Evolutionary conservation across 1,140 invertebrate genomes (phyloP), one percentile per base, ranked within the genome.

Genomic region (Rhynchophorus ferrugineus): DNA sequence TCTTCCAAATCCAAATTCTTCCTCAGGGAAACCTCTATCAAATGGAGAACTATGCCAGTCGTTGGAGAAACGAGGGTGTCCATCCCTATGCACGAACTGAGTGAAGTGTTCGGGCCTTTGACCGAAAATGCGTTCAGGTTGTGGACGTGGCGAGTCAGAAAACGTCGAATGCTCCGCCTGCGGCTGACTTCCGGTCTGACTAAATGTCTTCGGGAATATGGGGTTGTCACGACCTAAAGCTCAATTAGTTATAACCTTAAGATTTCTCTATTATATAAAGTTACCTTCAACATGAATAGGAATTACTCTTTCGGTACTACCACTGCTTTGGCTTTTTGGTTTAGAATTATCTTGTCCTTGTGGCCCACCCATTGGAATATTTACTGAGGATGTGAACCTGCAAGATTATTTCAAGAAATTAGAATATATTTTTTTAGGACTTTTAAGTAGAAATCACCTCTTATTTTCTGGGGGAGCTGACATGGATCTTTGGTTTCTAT

Each of bases 241-340:
- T 11, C 16, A 41, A 1, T 18, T 19, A 24, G 2, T 43, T 41
- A 13, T n/a, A 14, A 44, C 19, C 13, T 33, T 29, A 5, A 29
- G 5, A 29, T 11, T 29, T 6, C 5, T 11, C 24, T 29, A 29
- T 29, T 29, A 29, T 38, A n/a, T 14, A 14, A 38, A 38, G 9
- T 21, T 49, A 16, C 87, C 87, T 69, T 92, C 89, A 0, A 91
- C 85, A 57, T 88, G 87, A 34, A 92, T 92, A 2, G 89, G 89
- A 67, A 93, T 91, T 62, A 89, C 85, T 57, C 88, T 76, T 11
- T 91, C 82, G 36, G 74, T 76, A 20, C 73, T 64, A 35, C 65
- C 66, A 17, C 45, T 68, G 48, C 42, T 66, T 51, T 66, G 42
- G 60, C 62, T 58, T 62, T 67, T 45, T 0, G 44, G 18, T 36